Evolutionary conservation across 2,888 invertebrate species (phyloP).

Genomic region (Steinernema hermaphroditum): DNA sequence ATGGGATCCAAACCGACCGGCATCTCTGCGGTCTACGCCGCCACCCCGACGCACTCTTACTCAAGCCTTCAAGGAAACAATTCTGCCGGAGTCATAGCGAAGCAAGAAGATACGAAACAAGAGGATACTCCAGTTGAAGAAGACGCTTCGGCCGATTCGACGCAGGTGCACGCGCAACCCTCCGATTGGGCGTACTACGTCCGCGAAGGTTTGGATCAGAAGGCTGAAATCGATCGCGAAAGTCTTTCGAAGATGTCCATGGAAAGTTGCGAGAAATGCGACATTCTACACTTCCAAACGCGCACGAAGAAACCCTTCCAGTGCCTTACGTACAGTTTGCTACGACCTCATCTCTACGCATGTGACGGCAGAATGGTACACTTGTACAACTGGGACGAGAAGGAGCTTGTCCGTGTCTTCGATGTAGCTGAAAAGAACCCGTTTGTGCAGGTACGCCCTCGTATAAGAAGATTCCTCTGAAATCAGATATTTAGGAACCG

Average conservation of each 20-base stretch:
- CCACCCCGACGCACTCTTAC: constrained; percentile 25
- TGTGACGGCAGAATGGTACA: constrained; percentile 40
- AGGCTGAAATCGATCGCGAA: constrained; percentile 49
- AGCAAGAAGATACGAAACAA: neutral
- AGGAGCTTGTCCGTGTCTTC: neutral
- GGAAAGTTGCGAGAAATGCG: constrained; percentile 41
- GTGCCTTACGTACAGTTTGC: constrained; percentile 48
- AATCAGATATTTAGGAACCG: constrained; percentile 44
- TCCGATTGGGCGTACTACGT: constrained; percentile 65
- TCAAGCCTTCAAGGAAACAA: neutral
- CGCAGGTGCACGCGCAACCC: constrained; percentile 49
- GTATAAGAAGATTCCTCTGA: neutral
- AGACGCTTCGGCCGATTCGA: constrained; percentile 35
- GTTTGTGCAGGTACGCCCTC: constrained; percentile 40
- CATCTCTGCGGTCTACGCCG: constrained; percentile 43
- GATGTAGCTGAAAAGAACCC: constrained; percentile 39
- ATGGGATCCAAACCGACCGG: constrained; percentile 31
- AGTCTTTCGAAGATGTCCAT: constrained; percentile 39
- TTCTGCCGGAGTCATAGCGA: neutral
- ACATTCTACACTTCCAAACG: constrained; percentile 36
- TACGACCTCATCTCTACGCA: constrained; percentile 46
- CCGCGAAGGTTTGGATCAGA: constrained; percentile 59
- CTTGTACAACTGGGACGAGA: neutral
- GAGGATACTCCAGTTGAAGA: neutral
- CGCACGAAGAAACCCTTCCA: constrained; percentile 35